A percentile compares a stretch with the other conserved stretches of the same genome.
phyloP scores from a whole-genome alignment of 1,140 invertebrate species.

The Luehdorfia chinensis region DNA sequence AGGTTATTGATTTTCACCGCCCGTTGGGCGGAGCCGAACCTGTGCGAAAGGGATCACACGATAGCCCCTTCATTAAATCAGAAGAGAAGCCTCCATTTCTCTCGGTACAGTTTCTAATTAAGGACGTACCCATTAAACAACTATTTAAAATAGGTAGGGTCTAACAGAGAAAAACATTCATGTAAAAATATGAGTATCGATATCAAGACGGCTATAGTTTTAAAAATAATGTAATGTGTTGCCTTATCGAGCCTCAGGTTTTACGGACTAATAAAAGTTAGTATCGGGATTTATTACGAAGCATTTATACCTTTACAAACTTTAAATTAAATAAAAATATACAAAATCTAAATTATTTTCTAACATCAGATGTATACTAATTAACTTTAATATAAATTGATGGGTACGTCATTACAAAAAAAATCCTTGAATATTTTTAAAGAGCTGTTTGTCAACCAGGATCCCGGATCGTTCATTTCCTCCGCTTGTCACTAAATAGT shows the following conservation, averaged over 20 bases:
- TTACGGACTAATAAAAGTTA: background rate
- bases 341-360: too few relatives aligned
- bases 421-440: background rate
- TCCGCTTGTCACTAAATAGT: constrained; percentile 9
- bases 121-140: constrained; percentile 74
- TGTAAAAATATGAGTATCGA: constrained; percentile 50
- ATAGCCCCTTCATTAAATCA: constrained; percentile 69
- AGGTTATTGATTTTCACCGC: constrained; percentile 75
- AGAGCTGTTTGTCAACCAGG: background rate
- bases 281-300: background rate
- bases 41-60: constrained; percentile 69
- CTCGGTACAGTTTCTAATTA: constrained; percentile 69
- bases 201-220: constrained; percentile 34
- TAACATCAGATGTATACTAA: too few relatives aligned
- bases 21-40: constrained; percentile 64
- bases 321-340: background rate
- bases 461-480: constrained; percentile 9
- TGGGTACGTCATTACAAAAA: background rate
- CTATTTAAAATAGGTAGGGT: constrained; percentile 73
- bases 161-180: constrained; percentile 36
- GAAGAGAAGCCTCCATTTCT: constrained; percentile 66
- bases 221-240: constrained; percentile 27
- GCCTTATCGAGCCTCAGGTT: constrained; percentile 19
- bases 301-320: background rate
- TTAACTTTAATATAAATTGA: too few relatives aligned